Evolutionary conservation across 2,113 vertebrate species (phyloP), one percentile per base, ranked within the genome.

Genomic region (Cervus canadensis): DNA sequence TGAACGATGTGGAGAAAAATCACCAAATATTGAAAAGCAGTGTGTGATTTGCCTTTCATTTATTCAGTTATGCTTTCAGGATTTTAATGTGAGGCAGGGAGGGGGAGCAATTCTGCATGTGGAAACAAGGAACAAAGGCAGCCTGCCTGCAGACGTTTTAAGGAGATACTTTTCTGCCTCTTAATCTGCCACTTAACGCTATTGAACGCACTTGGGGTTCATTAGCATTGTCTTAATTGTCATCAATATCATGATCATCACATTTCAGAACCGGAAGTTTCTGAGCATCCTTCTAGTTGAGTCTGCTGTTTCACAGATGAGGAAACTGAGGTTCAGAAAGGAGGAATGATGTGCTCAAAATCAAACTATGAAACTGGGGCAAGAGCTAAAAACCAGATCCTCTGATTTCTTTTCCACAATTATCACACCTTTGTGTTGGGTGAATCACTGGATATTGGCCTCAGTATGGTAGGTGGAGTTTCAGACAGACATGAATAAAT

Each of bases 41-140:
- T 60, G 57, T 83, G 88, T 59, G 93, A 79, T 85, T 95, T 89
- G 84, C 93, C 82, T 96, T 85, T 59, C n/a, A 92, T 82, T 82
- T 96, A 94, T 87, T 95, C 94, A 76, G 71, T 60, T 88, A n/a
- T 43, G 91, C 52, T 93, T 91, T 64, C 45, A 89, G 93, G 78
- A 64, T 91, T 94, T 83, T 56, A 54, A 60, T 64, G 43, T 15
- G 11, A 82, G 62, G 33, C 15, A 33, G 60, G 81, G 56, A 30
- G 40, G 10, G 1, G 19, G 19, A 30, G 50, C 1, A 0, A 15
- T 52, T 89, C 90, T 52, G 57, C 71, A 33, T 33, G 14, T 19
- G n/a, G 64, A 57, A 30, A 10, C 3, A 50, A 83, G 87, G 6
- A 78, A 52, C 62, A 17, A 54, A 45, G 54, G 88, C 60, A 13